Evolutionary conservation across 2,888 invertebrate genomes (phyloP), one percentile per base, ranked within the genome.

Genomic region (Erannis defoliaria): DNA sequence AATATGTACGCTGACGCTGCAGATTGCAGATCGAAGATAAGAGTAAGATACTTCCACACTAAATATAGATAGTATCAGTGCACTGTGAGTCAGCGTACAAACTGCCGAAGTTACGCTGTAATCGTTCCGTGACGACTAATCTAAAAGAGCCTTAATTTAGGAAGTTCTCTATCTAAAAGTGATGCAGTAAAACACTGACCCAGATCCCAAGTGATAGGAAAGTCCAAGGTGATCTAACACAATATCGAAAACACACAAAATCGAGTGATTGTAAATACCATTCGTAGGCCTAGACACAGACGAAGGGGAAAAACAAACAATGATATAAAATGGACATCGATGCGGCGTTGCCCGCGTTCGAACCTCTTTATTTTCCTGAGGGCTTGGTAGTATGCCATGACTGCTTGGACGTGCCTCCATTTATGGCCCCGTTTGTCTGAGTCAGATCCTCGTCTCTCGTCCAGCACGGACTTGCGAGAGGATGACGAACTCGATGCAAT

Each of bases 331-430:
- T 79, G 73, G 86, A 88, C 86, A 88, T 84, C 86, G 85, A 82
- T 83, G 81, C 82, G 84, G 83, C 80, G 74, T 64, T 55, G 58
- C 46, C 60, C 56, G 64, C 67, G 33, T 80, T 82, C 94, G 92
- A 94, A 97, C 97, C 97, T 97, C 96, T 97, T 97, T 94, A 97
- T 97, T 94, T 97, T 96, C 94, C 97, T 95, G 86, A 97, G 95
- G 78, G 97, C 96, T 93, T 96, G 96, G 95, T 97, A 97, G 94
- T 97, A 96, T 83, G 97, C 96, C 96, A 97, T 96, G 85, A 97
- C 97, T 80, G 97, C 97, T 85, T 97, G 95, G 80, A 97, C 95
- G 93, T 96, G 97, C 90, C 96, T 95, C 97, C 97, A 97, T 88
- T 96, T 96, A 93, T 96, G 96, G 85, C 92, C 94, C 69, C 88